phyloP scores from a whole-genome alignment of 2,797 vertebrate genomes.

The Halcyon badia region DNA sequence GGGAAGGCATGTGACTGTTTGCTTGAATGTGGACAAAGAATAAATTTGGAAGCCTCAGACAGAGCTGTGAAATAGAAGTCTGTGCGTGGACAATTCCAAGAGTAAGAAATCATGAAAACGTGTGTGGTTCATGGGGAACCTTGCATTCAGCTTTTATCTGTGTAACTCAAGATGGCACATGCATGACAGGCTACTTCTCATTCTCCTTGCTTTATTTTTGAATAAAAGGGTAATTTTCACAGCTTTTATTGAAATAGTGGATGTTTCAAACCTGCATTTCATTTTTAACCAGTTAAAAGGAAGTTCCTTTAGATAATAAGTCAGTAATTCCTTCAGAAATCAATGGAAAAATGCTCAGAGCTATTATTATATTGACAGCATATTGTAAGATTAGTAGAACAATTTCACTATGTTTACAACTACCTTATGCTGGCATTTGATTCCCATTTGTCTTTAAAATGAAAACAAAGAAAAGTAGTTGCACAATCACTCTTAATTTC shows the following conservation, averaged over 20 bases:
- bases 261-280: neutral
- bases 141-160: neutral
- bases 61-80: neutral
- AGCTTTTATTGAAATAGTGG: slow-evolving; percentile 17
- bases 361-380: slow-evolving; percentile 47
- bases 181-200: neutral
- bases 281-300: slow-evolving; percentile 26
- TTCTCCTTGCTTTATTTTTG: slow-evolving; percentile 12
- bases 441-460: slow-evolving; percentile 59
- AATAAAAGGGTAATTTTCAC: slow-evolving; percentile 29
- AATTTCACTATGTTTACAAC: slow-evolving; percentile 38
- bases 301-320: slow-evolving; percentile 12
- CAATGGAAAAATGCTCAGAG: slow-evolving; percentile 50
- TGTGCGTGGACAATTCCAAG: neutral
- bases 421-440: slow-evolving; percentile 37
- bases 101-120: neutral
- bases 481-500: neutral
- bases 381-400: slow-evolving; percentile 50
- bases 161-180: neutral
- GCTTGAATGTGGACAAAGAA: neutral
- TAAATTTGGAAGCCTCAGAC: neutral
- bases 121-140: neutral
- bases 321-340: slow-evolving; percentile 60
- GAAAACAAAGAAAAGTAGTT: slow-evolving; percentile 41
- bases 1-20: neutral